Percentiles rank a stretch among this genome's conserved stretches.
These are phyloP conservation scores for Drosophila subsilvestris DNA, from an alignment of 2,888 invertebrate species.

Conservation along the genomic window DNA sequence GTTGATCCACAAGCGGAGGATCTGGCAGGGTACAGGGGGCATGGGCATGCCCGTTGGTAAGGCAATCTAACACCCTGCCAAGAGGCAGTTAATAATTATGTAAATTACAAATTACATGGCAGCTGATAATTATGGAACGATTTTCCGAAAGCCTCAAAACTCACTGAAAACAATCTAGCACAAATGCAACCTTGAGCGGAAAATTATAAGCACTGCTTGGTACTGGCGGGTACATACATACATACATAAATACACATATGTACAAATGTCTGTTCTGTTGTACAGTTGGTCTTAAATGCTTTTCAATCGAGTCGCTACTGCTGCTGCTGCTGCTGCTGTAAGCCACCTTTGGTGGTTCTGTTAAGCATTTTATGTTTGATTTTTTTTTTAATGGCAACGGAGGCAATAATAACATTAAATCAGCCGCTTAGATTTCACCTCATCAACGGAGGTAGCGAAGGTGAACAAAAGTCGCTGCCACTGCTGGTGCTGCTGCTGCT, in stretches of 20 bases:
- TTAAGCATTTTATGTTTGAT: constrained; percentile 9
- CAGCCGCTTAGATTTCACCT: constrained; percentile 82
- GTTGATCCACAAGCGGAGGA: constrained; percentile 62
- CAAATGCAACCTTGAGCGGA: constrained; percentile 67
- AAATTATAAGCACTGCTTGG: constrained; percentile 52
- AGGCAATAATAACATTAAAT: constrained; percentile 46
- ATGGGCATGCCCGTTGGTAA: constrained; percentile 6
- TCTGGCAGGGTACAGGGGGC: constrained; percentile 27
- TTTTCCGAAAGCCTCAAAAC: constrained; percentile 72
- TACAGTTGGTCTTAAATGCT: constrained; percentile 45
- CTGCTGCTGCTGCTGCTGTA: constrained; percentile 2
- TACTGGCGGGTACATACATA: constrained; percentile 4
- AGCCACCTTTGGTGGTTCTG: constrained; percentile 9
- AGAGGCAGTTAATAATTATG: constrained; percentile 64
- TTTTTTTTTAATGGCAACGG: constrained; percentile 43
- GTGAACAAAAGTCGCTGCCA: constrained; percentile 68
- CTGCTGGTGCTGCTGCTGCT: constrained; percentile 23
- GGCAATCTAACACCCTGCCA: constrained; percentile 37
- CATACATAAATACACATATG: too few species aligned
- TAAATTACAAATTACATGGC: constrained; percentile 78
- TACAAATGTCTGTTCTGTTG: background rate
- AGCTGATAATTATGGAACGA: constrained; percentile 75
- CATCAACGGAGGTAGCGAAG: constrained; percentile 83
- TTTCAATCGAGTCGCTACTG: constrained; percentile 42
- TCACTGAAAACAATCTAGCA: constrained; percentile 65